These are phyloP conservation scores for Trachelipus rathkii DNA, from an alignment of 1,140 invertebrate species.

Conservation along the genomic window DNA sequence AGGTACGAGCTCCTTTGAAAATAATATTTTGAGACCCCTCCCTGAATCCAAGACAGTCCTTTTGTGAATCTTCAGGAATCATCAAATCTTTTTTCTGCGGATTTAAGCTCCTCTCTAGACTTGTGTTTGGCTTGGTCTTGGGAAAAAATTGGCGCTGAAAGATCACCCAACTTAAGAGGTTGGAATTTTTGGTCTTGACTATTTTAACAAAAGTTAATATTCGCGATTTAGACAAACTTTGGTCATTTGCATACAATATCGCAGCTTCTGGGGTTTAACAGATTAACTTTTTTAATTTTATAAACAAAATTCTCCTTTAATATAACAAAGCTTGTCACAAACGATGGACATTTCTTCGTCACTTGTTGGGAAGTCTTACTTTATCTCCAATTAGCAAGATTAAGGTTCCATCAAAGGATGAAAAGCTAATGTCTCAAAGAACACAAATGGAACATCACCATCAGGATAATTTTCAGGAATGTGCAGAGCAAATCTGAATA, in stretches of 20 bases:
- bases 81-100: no score
- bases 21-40: no score
- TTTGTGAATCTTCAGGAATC: no score
- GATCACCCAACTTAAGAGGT: no score
- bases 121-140: no score
- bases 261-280: slow-evolving; percentile 71
- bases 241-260: slow-evolving; percentile 60
- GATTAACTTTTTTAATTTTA: slow-evolving; percentile 65
- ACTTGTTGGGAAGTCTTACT: slow-evolving; percentile 70
- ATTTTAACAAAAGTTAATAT: no score
- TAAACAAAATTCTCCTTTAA: slow-evolving; percentile 73
- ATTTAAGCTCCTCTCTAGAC: no score
- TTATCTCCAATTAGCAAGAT: slow-evolving; percentile 70
- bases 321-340: slow-evolving; percentile 86
- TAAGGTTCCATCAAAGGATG: slow-evolving; percentile 78
- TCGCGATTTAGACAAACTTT: no score
- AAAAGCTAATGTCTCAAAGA: slow-evolving; percentile 78
- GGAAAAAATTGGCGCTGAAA: no score
- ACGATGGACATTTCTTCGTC: slow-evolving; percentile 75
- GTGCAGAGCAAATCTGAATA: slow-evolving; percentile 80
- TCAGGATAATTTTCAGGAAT: slow-evolving; percentile 85
- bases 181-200: no score
- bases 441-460: slow-evolving; percentile 70
- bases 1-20: no score
- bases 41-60: no score